Base-by-base conservation (phyloP, 2,888 invertebrate species). In the Agrochola lota region DNA sequence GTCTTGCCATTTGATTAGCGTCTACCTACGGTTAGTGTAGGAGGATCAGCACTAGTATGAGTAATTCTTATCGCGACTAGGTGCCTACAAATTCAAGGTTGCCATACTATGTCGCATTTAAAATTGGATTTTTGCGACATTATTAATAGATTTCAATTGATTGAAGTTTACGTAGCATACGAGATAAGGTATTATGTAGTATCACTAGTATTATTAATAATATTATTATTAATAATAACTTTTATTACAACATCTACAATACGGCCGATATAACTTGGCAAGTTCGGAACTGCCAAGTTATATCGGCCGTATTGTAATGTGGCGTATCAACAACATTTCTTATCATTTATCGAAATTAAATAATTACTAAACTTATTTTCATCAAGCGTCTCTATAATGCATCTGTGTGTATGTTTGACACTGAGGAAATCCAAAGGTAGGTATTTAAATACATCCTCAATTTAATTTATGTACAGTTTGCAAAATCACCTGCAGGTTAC, bases 11-110 rank as follows among this genome's bases (percentile, higher is more conserved):
- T 92, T 91, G 90, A 89, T 91, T 90, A 90, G 91, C 90, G 89
- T 80, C 88, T 89, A 88, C 35, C 88, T 89, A 88, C 35, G 69
- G 68, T 85, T 81, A 84, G 85, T 87, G 92, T 93, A 88, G 91
- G 92, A 91, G 88, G 91, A 90, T 89, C 86, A 85, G 85, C 74
- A 73, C 81, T 69, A 67, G 84, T 83, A 91, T 93, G 94, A 94
- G 92, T 94, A 94, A 94, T 92, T 88, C 89, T 94, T 94, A 94
- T 95, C 94, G 91, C 84, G 20, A 57, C 87, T 84, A 78, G 55
- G 74, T 81, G 89, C 23, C 23, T 60, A 30, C 83, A 88, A 78
- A 85, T 88, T 90, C 92, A 94, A 94, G 93, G 95, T 91, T 92
- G 86, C 83, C 84, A 87, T 91, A 91, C 85, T 81, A 72, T 75